Conservation (phyloP, 2,113 vertebrate species). For the Microcebus griseorufus region DNA sequence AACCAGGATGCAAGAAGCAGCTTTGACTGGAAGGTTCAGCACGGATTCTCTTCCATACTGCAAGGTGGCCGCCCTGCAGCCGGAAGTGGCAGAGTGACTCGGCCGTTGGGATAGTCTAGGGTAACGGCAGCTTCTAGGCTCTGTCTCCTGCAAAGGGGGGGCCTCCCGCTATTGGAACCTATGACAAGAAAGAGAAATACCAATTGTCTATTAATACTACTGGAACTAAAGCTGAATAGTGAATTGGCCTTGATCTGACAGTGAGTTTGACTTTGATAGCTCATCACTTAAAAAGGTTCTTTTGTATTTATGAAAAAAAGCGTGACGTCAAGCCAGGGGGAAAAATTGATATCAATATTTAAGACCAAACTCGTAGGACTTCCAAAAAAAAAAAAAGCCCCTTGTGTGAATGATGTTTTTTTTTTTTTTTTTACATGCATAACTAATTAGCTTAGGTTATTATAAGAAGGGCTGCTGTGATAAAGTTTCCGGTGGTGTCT, state of each 20-base stretch:
- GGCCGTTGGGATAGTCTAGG: slow-evolving; percentile 68
- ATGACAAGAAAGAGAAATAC: slow-evolving; percentile 91
- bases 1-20: neutral
- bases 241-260: slow-evolving; percentile 93
- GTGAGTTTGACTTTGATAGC: slow-evolving; percentile 92
- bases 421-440: slow-evolving; percentile 89
- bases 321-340: slow-evolving; percentile 93
- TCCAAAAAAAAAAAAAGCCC: slow-evolving; percentile 78
- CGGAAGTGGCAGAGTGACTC: neutral
- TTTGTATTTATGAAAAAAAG: slow-evolving; percentile 91
- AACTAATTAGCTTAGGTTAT: slow-evolving; percentile 91
- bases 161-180: slow-evolving; percentile 86
- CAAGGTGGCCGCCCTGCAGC: neutral
- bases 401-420: slow-evolving; percentile 85
- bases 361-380: slow-evolving; percentile 86
- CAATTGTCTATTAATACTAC: slow-evolving; percentile 94
- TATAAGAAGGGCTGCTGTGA: slow-evolving; percentile 86
- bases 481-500: slow-evolving; percentile 80
- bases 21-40: neutral
- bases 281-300: slow-evolving; percentile 91
- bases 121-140: slow-evolving; percentile 75
- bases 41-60: neutral
- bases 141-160: slow-evolving; percentile 78
- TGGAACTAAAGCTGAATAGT: slow-evolving; percentile 99
- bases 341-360: slow-evolving; percentile 91